Conservation (phyloP, 2,888 invertebrate genomes). For the Coelopa pilipes region DNA sequence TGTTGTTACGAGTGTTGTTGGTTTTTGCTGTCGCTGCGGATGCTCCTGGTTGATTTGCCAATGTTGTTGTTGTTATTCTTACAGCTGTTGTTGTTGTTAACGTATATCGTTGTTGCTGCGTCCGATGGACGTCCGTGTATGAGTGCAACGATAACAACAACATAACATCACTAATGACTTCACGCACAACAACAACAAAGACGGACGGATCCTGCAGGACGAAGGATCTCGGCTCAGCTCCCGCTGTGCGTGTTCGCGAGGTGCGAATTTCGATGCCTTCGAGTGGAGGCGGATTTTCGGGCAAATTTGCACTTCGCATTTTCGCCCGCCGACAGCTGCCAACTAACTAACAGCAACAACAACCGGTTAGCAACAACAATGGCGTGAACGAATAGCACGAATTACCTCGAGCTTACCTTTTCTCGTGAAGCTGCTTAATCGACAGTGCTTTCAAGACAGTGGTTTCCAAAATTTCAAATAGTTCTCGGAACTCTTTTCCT, state of each 20-base stretch:
- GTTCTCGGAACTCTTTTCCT: too few relatives aligned
- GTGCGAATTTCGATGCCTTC: conserved; percentile 2
- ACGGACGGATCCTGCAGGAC: too few relatives aligned
- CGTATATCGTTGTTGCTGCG: not conserved
- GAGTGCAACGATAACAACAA: too few relatives aligned
- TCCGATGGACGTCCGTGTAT: too few relatives aligned
- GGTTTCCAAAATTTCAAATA: too few relatives aligned
- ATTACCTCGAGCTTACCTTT: too few relatives aligned
- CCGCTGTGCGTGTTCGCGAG: not conserved
- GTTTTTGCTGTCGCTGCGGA: conserved; percentile 11
- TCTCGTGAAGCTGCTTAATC: too few relatives aligned
- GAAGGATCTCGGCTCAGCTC: too few relatives aligned
- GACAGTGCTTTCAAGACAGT: too few relatives aligned
- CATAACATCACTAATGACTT: too few relatives aligned
- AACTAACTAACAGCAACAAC: not conserved
- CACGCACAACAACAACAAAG: too few relatives aligned
- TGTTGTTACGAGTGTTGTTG: not conserved
- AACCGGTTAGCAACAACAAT: not conserved
- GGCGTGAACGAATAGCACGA: too few relatives aligned
- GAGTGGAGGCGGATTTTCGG: not conserved
- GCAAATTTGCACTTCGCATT: not conserved
- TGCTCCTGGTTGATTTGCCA: not conserved
- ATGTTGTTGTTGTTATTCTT: conserved; percentile 6
- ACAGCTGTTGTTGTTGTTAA: not conserved
- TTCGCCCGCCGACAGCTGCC: not conserved